These are phyloP conservation scores for Dascillus cervinus DNA, from an alignment of 2,888 invertebrate genomes.

Conservation along the genomic window DNA sequence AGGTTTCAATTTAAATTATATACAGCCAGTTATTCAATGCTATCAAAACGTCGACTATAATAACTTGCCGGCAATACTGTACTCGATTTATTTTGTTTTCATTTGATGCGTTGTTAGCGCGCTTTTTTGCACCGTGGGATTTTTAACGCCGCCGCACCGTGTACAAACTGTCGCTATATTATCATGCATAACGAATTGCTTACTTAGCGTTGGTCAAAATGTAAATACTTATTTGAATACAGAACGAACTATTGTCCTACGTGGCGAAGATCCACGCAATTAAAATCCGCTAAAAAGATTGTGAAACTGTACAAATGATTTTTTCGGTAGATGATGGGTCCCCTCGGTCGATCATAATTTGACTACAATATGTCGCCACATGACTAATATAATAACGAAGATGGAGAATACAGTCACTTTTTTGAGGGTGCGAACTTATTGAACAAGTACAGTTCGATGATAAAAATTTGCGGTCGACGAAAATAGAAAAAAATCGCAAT, in stretches of 20 bases:
- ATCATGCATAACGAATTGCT: slow-evolving; percentile 41
- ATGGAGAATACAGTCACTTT: background rate
- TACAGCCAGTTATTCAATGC: slow-evolving; percentile 23
- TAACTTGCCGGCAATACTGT: slow-evolving; percentile 6
- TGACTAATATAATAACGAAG: slow-evolving; percentile 24
- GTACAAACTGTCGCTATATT: slow-evolving; percentile 18
- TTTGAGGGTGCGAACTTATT: background rate
- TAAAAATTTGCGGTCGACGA: too few relatives aligned
- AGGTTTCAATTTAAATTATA: slow-evolving; percentile 36
- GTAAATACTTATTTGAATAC: slow-evolving; percentile 38
- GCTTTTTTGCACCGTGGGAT: background rate
- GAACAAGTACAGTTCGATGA: background rate
- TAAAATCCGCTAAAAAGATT: background rate
- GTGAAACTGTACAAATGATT: slow-evolving; percentile 5
- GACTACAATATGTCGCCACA: slow-evolving; percentile 22
- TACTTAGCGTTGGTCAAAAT: slow-evolving; percentile 32
- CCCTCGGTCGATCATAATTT: slow-evolving; percentile 17
- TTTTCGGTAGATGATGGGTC: slow-evolving; percentile 3
- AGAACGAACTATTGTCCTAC: slow-evolving; percentile 16
- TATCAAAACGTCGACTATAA: slow-evolving; percentile 15
- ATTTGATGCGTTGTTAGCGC: too few relatives aligned
- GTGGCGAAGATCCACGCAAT: background rate
- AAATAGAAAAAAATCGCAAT: too few relatives aligned
- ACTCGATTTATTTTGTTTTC: background rate
- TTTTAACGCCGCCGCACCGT: background rate